phyloP scores from a whole-genome alignment of 53 echinoderm and acorn worm genomes.

The Paracentrotus lividus region DNA sequence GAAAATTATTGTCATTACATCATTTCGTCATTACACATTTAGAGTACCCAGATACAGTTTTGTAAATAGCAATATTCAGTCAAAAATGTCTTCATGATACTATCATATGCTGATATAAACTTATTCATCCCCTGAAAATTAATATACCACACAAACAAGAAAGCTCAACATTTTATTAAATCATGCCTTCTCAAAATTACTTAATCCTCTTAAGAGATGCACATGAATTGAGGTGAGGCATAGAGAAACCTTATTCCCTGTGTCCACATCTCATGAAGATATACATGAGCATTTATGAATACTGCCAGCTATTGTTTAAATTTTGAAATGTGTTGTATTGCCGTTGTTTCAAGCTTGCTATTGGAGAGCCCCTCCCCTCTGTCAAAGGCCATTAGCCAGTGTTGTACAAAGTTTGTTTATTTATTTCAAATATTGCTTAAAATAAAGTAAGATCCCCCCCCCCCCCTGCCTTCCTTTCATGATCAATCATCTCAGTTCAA shows the following conservation, averaged over 20 bases:
- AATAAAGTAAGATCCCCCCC: background rate
- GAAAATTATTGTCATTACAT: too few relatives aligned
- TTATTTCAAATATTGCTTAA: background rate
- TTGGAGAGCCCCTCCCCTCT: background rate
- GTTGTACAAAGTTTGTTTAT: background rate
- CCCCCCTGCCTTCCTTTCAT: too few relatives aligned
- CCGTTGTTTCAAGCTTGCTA: conserved; percentile 13
- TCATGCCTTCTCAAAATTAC: too few relatives aligned
- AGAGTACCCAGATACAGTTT: too few relatives aligned
- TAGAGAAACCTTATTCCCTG: background rate
- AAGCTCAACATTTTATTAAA: too few relatives aligned
- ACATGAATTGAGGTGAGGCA: background rate
- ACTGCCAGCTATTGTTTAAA: conserved; percentile 26
- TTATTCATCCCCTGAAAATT: too few relatives aligned
- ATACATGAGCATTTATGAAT: background rate
- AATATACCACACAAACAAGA: too few relatives aligned
- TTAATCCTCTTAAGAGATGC: too few relatives aligned
- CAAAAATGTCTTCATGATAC: too few relatives aligned
- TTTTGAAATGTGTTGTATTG: background rate
- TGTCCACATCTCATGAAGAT: conserved; percentile 9
- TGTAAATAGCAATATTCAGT: too few relatives aligned
- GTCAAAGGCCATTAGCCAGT: background rate
- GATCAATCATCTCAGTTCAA: background rate
- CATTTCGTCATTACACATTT: too few relatives aligned
- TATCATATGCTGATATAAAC: too few relatives aligned